Conservation (phyloP, 1,140 invertebrate species). For the Zaprionus nigranus region DNA sequence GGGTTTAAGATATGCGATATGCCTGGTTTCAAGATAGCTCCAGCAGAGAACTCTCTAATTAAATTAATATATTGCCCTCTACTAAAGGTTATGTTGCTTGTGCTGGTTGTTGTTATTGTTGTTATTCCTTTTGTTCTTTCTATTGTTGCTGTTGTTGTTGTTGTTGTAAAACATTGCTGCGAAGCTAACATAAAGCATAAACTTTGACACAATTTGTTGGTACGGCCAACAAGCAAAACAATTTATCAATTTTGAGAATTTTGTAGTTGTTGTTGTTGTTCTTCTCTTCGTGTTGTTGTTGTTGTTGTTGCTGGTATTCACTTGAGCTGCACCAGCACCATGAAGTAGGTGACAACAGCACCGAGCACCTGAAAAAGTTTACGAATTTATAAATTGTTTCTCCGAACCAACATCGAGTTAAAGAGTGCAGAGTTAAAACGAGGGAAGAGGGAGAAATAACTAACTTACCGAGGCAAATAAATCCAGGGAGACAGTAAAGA, state of each 20-base stretch:
- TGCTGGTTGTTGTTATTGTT: conserved; percentile 1
- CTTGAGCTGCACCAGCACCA: conserved; percentile 94
- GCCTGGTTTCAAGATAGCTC: conserved; percentile 9
- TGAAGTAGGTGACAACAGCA: conserved; percentile 95
- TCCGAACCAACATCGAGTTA: conserved; percentile 1
- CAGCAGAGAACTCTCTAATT: conserved; percentile 9
- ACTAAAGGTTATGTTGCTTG: conserved; percentile 45
- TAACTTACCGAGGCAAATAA: conserved; percentile 92
- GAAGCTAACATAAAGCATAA: conserved; percentile 24
- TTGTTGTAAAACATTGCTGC: conserved; percentile 36
- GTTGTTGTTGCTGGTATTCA: conserved; percentile 84
- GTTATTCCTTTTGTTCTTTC: background rate
- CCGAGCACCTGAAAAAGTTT: conserved; percentile 89
- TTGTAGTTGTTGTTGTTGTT: conserved; percentile 23
- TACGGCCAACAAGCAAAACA: conserved; percentile 28
- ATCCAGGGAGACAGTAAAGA: conserved; percentile 94
- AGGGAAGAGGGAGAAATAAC: background rate
- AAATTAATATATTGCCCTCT: conserved; percentile 9
- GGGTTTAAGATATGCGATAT: conserved; percentile 26
- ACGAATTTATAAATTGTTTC: conserved; percentile 30
- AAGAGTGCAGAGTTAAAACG: background rate
- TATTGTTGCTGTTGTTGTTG: conserved; percentile 3
- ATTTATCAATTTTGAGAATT: conserved; percentile 43
- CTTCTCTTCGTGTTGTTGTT: background rate
- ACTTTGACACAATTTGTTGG: conserved; percentile 49